Evolutionary conservation across 2,113 vertebrate species (phyloP), one percentile per base, ranked within the genome.

Genomic region (Gambusia holbrooki): DNA sequence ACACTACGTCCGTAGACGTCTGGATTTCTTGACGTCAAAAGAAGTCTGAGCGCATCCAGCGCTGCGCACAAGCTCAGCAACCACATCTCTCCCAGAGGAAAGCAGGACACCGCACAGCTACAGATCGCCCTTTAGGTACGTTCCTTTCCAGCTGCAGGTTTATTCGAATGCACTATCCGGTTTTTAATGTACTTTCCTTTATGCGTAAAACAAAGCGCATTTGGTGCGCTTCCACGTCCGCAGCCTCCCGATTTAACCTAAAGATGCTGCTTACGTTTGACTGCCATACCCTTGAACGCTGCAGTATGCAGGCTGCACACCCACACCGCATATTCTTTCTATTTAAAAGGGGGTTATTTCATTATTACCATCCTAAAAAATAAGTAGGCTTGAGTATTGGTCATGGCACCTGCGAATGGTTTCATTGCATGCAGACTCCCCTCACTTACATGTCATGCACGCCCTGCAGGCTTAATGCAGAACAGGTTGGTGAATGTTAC

Each of bases 241-340:
- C 87, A 87, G 81, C 76, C 85, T 78, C 68, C 71, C 2, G 60
- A 13, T 80, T 60, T 37, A 71, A 81, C 67, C 83, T 19, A 63
- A 62, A 76, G 86, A 84, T 88, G 85, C 80, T 79, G 76, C 15
- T 71, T 85, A 68, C 63, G 37, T 81, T 66, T 82, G 81, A 75
- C 81, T 90, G 85, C 75, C 88, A n/a, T 92, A 92, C 90, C 90
- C 90, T 91, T 93, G 90, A 88, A 86, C 90, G 77, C 83, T 89
- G 90, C 84, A 87, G 80, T 58, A 58, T 25, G 74, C 62, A 66
- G 28, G 14, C 73, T 63, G 74, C 76, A 80, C 87, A 85, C 83
- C 81, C 88, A 83, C 89, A 79, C 54, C 76, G 80, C 65, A 28
- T 80, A 60, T 42, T 75, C 61, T 37, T 33, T 71, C 37, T 63